A percentile compares a stretch with the other conserved stretches of the same genome.
Evolutionary conservation across 2,113 vertebrate genomes (phyloP).

Genomic region (Monopterus albus): DNA sequence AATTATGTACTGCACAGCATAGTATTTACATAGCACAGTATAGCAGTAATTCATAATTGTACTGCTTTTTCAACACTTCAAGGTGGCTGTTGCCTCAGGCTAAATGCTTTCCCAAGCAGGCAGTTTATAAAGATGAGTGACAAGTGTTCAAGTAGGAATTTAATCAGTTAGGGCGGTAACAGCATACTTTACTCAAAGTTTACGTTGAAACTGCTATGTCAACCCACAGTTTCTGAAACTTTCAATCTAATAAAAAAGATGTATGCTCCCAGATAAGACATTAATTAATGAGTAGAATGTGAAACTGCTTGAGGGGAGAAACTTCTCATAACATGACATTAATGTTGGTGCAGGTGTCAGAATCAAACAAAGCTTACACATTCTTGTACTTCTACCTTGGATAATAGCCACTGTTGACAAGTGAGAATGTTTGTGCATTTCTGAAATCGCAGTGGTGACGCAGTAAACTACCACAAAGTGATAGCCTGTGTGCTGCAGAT

Average conservation of each 20-base stretch:
- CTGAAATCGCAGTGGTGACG: background rate
- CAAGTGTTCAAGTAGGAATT: slow-evolving; percentile 31
- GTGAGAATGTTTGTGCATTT: background rate
- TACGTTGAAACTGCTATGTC: slow-evolving; percentile 15
- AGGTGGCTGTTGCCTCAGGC: background rate
- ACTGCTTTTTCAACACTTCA: background rate
- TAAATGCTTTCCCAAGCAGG: slow-evolving; percentile 1
- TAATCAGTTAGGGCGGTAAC: slow-evolving; percentile 1
- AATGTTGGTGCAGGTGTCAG: background rate
- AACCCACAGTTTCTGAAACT: background rate
- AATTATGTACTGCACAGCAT: background rate
- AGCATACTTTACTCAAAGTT: background rate
- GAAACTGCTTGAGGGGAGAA: background rate
- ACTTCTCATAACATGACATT: background rate
- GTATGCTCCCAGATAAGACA: background rate
- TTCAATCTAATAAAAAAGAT: background rate
- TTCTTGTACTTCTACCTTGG: no score
- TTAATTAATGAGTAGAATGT: background rate
- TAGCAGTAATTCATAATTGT: background rate
- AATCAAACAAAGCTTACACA: background rate
- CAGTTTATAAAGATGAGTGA: slow-evolving; percentile 13
- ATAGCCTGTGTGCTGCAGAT: background rate
- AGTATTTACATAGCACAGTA: background rate
- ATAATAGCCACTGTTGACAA: background rate
- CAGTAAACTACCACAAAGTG: background rate